These are phyloP conservation scores for Phoxinus phoxinus DNA, from an alignment of 2,113 vertebrate genomes.

Conservation along the genomic window DNA sequence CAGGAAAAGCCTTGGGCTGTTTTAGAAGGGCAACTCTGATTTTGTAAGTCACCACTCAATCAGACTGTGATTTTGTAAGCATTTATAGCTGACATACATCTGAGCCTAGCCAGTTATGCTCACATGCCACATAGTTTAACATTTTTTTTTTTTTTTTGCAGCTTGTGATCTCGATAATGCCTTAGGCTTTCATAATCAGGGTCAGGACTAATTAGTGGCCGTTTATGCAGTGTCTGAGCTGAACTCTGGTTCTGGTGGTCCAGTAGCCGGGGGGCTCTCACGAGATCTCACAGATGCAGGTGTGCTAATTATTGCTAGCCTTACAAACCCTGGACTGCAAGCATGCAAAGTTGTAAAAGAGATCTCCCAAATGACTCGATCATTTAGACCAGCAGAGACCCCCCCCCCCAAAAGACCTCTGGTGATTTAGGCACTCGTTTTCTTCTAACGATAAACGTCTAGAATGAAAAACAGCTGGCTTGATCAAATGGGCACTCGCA, in stretches of 20 bases:
- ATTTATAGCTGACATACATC: conserved; percentile 31
- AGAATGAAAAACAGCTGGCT: conserved; percentile 76
- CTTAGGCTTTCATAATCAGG: conserved; percentile 49
- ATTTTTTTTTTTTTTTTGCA: background rate
- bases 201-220: conserved; percentile 45
- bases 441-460: conserved; percentile 69
- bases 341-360: conserved; percentile 61
- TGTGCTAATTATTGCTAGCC: conserved; percentile 63
- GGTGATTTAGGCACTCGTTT: conserved; percentile 67
- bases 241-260: conserved; percentile 38
- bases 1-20: conserved; percentile 41
- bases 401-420: conserved; percentile 61
- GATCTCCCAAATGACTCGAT: conserved; percentile 69
- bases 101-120: conserved; percentile 39
- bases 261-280: conserved; percentile 48
- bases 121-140: conserved; percentile 7
- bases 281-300: conserved; percentile 62
- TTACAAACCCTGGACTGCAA: conserved; percentile 55
- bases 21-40: background rate
- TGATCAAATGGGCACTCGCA: conserved; percentile 69
- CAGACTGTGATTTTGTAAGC: conserved; percentile 9
- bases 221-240: conserved; percentile 20
- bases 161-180: conserved; percentile 40
- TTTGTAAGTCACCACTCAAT: conserved; percentile 22
- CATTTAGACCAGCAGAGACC: conserved; percentile 66